Evolutionary conservation across 2,797 vertebrate genomes (phyloP).

Genomic region (Odontamblyopus rebecca): DNA sequence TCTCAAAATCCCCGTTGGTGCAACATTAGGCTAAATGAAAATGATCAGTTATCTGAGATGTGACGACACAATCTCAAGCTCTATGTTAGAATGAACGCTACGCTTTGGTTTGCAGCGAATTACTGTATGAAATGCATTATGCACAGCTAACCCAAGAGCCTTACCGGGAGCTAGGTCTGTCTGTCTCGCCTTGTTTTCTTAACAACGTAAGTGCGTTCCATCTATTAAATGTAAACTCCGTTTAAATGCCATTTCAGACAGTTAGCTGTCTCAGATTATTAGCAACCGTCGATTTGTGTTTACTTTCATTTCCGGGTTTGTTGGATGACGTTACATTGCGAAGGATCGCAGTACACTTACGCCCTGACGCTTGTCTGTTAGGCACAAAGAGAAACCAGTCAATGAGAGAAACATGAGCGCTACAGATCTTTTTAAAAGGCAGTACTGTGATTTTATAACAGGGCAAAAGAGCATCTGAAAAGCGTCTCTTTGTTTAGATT

Average conservation of each 20-base stretch:
- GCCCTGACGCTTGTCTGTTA: constrained; percentile 28
- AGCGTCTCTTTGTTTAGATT: background rate
- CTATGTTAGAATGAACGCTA: background rate
- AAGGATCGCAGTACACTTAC: fast-evolving
- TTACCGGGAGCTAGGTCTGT: constrained; percentile 42
- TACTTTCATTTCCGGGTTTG: constrained; percentile 70
- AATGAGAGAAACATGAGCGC: background rate
- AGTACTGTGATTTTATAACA: background rate
- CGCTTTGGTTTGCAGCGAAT: background rate
- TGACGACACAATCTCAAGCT: too few species aligned
- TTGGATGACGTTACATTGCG: constrained; percentile 20
- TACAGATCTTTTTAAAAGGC: background rate
- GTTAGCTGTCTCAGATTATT: background rate
- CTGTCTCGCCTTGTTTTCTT: constrained; percentile 21
- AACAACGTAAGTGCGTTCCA: constrained; percentile 15
- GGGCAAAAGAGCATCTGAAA: background rate
- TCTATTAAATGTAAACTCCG: constrained; percentile 14
- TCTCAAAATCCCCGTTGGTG: too few species aligned
- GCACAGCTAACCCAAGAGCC: constrained; percentile 19
- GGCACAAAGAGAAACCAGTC: background rate
- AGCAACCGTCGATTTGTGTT: constrained; percentile 41
- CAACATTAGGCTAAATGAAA: too few species aligned
- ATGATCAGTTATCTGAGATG: too few species aligned
- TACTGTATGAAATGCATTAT: constrained; percentile 29
- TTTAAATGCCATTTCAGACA: background rate